A percentile compares a stretch with the other conserved stretches of the same genome.
These are phyloP conservation scores for Fissipunctia ypsillon DNA, from an alignment of 2,888 invertebrate genomes.

Conservation along the genomic window DNA sequence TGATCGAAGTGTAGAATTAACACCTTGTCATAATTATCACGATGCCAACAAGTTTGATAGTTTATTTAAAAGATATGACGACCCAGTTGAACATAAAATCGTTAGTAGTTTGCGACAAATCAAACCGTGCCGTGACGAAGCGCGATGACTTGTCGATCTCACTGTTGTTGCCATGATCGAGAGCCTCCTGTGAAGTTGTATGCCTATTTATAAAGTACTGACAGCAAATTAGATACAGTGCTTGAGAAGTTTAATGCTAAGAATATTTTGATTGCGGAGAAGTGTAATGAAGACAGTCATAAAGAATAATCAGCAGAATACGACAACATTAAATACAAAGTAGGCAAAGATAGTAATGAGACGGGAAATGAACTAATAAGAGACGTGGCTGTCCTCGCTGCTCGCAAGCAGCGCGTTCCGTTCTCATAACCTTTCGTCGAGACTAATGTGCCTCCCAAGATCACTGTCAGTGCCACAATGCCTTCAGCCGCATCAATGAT, in stretches of 20 bases:
- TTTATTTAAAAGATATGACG: conserved; percentile 46
- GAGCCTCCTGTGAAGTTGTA: conserved; percentile 52
- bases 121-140: conserved; percentile 71
- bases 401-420: conserved; percentile 49
- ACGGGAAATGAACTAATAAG: conserved; percentile 56
- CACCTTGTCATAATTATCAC: conserved; percentile 6
- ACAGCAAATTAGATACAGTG: conserved; percentile 16
- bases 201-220: conserved; percentile 39
- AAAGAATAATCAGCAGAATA: conserved; percentile 37
- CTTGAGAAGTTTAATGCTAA: neutral
- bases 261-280: conserved; percentile 14
- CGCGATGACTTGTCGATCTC: conserved; percentile 80
- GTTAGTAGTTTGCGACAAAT: conserved; percentile 76
- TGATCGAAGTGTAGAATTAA: neutral
- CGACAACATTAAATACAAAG: conserved; percentile 34
- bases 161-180: conserved; percentile 71
- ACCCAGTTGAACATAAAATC: conserved; percentile 45
- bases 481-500: conserved; percentile 72
- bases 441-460: conserved; percentile 74
- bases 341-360: conserved; percentile 35
- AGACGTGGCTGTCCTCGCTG: conserved; percentile 44
- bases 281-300: conserved; percentile 22
- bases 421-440: conserved; percentile 75
- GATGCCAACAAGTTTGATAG: conserved; percentile 9
- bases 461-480: conserved; percentile 77